Evolutionary conservation across 2,888 invertebrate species (phyloP), one percentile per base, ranked within the genome.

Genomic region (Octodonta nipae): DNA sequence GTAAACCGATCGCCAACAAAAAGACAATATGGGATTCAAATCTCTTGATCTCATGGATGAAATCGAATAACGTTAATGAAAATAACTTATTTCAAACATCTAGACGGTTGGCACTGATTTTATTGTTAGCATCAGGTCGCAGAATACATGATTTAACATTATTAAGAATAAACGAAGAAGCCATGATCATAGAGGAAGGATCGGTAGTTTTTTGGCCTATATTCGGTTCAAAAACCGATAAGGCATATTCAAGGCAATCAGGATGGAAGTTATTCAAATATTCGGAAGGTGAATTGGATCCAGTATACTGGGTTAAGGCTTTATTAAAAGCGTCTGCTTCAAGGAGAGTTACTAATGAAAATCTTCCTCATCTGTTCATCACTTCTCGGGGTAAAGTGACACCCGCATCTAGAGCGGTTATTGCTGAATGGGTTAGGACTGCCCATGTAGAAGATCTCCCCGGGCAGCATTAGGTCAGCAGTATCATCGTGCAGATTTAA

Each of bases 391-490:
- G 34, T 3, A 17, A 15, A 13, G 31, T 34, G 5, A 11, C 12
- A 13, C 16, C 34, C 2, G 30, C 34, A 10, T 34, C 34, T 6
- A 15, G 30, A 13, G 30, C 34, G n/a, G 10, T 27, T 13, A 34
- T 34, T n/a, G 34, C 30, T n/a, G 34, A 20, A 12, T 34, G 34
- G 34, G 5, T 34, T 3, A 17, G 28, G 20, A 17, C 26, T 10
- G 12, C 15, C 4, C 20, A 30, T 0, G 14, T 4, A 8, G 14
- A 13, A 5, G n/a, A n/a, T n/a, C n/a, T n/a, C n/a, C n/a, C 24
- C 30, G 22, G 30, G 30, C 12, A 30, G 30, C 13, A 13, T 30
- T 7, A 16, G 30, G 3, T 30, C 30, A 10, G 30, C 22, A 14
- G 30, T 30, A 10, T 12, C n/a, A 17, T 24, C 24, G 17, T 17